Conservation (phyloP, 1,140 invertebrate genomes). For the Augochlora pura region DNA sequence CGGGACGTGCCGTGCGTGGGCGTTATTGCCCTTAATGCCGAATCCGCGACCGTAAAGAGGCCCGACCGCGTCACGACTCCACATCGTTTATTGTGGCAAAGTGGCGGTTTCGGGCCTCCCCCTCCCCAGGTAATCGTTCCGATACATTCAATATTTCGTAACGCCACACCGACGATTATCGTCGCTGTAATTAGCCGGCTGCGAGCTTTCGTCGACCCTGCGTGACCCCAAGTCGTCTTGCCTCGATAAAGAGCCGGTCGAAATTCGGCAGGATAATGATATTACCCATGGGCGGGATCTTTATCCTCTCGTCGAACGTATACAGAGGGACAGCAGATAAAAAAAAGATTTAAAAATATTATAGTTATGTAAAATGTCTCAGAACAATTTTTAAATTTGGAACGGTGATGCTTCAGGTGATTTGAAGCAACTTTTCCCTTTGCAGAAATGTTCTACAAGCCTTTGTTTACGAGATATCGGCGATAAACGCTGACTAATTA, state of each 20-base stretch:
- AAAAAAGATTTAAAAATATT: too few relatives aligned
- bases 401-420: too few relatives aligned
- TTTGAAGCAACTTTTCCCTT: too few relatives aligned
- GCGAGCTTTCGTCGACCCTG: neutral
- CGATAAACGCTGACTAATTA: too few relatives aligned
- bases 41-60: conserved; percentile 38
- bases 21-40: conserved; percentile 52
- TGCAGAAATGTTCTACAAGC: too few relatives aligned
- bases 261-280: conserved; percentile 22
- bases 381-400: too few relatives aligned
- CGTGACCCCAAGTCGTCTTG: neutral
- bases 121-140: conserved; percentile 14
- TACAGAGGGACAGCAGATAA: too few relatives aligned
- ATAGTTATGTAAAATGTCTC: too few relatives aligned
- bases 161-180: conserved; percentile 34
- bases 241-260: conserved; percentile 2
- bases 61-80: conserved; percentile 43
- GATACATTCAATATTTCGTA: conserved; percentile 44
- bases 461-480: too few relatives aligned
- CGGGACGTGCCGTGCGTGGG: conserved; percentile 7
- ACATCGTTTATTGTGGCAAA: conserved; percentile 49
- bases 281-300: neutral
- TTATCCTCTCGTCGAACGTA: too few relatives aligned
- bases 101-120: conserved; percentile 13
- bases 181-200: conserved; percentile 37